A percentile compares a stretch with the other conserved stretches of the same genome.
Evolutionary conservation across 1,140 invertebrate species (phyloP).

Genomic region (Melanaphis sacchari): DNA sequence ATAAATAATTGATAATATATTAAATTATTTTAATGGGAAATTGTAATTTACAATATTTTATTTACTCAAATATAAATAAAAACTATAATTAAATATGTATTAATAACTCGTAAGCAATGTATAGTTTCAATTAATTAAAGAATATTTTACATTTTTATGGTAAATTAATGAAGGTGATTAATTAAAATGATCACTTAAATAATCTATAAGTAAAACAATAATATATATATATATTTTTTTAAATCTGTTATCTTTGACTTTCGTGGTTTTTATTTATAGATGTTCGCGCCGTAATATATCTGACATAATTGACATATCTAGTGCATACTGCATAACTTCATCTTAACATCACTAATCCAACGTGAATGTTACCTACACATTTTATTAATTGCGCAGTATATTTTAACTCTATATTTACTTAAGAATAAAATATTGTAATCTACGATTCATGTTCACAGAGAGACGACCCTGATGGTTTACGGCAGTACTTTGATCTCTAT

Average conservation of each 20-base stretch:
- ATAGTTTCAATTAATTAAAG: no score
- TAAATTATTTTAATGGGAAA: no score
- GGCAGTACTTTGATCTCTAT: slow-evolving; percentile 83
- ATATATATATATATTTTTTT: neutral
- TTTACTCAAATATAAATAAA: no score
- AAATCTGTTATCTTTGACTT: neutral
- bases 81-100: no score
- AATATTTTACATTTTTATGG: no score
- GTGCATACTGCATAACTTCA: neutral
- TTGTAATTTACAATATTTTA: no score
- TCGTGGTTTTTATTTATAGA: neutral
- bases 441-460: slow-evolving; percentile 67
- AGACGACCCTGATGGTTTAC: slow-evolving; percentile 87
- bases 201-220: neutral
- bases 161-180: neutral
- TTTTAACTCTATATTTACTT: neutral
- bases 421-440: neutral
- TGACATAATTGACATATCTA: neutral
- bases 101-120: no score
- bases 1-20: no score
- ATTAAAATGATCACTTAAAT: neutral
- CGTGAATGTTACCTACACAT: neutral
- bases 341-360: neutral
- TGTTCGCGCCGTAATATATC: neutral
- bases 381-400: no score